phyloP scores from a whole-genome alignment of 1,140 invertebrate genomes.

The Pseudobourletiella spinata region DNA sequence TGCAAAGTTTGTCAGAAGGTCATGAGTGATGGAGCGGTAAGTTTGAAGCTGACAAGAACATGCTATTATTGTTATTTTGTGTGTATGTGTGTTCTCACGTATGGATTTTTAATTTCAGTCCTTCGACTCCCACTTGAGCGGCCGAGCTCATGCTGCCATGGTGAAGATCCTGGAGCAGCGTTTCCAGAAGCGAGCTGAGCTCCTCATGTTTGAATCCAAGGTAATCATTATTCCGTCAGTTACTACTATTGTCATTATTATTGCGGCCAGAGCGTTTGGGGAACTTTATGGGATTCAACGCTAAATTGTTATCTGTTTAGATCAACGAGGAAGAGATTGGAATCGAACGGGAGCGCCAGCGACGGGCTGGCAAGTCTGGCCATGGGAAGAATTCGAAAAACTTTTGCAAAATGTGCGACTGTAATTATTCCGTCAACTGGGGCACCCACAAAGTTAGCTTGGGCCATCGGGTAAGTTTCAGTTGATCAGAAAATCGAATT shows the following conservation, averaged over 20 bases:
- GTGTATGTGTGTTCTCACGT: neutral
- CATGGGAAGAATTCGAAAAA: constrained; percentile 22
- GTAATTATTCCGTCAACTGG: constrained; percentile 34
- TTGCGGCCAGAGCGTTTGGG: neutral
- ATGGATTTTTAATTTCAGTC: constrained; percentile 24
- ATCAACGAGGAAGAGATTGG: constrained; percentile 33
- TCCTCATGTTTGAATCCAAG: constrained; percentile 32
- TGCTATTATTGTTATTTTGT: neutral
- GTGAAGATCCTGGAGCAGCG: constrained; percentile 30
- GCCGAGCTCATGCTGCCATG: constrained; percentile 23
- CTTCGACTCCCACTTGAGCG: constrained; percentile 33
- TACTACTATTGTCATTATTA: neutral
- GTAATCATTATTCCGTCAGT: constrained; percentile 17
- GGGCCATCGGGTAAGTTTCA: constrained; percentile 28
- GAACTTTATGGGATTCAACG: neutral
- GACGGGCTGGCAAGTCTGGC: constrained; percentile 25
- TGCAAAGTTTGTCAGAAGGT: constrained; percentile 33
- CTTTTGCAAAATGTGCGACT: constrained; percentile 36
- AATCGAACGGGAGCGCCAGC: constrained; percentile 30
- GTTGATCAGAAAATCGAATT: no score
- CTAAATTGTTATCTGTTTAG: no score
- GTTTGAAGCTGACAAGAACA: neutral
- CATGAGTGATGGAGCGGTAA: constrained; percentile 30
- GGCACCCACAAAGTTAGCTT: constrained; percentile 31
- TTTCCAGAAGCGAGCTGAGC: constrained; percentile 30